Evolutionary conservation across 2,797 vertebrate genomes (phyloP).

Genomic region (Alcedo quadribrachys): DNA sequence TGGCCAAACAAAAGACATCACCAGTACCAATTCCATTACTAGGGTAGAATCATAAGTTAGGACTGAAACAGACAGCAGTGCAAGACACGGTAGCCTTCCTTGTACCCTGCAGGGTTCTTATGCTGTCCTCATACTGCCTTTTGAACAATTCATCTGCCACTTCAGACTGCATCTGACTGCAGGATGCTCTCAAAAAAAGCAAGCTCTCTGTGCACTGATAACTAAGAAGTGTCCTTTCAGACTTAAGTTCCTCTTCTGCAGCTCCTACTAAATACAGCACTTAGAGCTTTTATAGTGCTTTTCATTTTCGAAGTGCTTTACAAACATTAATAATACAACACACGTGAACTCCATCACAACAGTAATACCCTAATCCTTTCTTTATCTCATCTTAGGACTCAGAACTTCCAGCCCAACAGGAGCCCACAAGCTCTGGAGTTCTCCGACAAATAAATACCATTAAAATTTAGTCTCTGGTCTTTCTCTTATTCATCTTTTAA

Average conservation of each 20-base stretch:
- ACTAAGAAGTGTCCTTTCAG: constrained; percentile 40
- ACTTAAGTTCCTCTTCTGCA: constrained; percentile 47
- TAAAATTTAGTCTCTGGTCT: constrained; percentile 33
- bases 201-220: constrained; percentile 27
- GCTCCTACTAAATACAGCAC: constrained; percentile 39
- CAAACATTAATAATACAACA: constrained; percentile 66
- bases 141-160: constrained; percentile 20
- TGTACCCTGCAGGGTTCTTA: neutral
- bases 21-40: too few species aligned
- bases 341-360: neutral
- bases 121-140: neutral
- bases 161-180: neutral
- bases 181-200: constrained; percentile 14
- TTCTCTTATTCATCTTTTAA: constrained; percentile 9
- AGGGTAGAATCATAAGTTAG: too few species aligned
- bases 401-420: constrained; percentile 3
- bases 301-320: constrained; percentile 58
- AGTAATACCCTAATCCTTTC: constrained; percentile 46
- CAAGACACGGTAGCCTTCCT: neutral
- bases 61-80: too few species aligned
- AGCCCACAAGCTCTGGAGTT: neutral
- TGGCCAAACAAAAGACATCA: too few species aligned
- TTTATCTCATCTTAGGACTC: constrained; percentile 35
- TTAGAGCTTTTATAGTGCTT: constrained; percentile 45
- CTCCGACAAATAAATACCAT: constrained; percentile 22